A percentile compares a stretch with the other conserved stretches of the same genome.
These are phyloP conservation scores for Peromyscus californicus DNA, from an alignment of 2,113 vertebrate species.

Conservation along the genomic window DNA sequence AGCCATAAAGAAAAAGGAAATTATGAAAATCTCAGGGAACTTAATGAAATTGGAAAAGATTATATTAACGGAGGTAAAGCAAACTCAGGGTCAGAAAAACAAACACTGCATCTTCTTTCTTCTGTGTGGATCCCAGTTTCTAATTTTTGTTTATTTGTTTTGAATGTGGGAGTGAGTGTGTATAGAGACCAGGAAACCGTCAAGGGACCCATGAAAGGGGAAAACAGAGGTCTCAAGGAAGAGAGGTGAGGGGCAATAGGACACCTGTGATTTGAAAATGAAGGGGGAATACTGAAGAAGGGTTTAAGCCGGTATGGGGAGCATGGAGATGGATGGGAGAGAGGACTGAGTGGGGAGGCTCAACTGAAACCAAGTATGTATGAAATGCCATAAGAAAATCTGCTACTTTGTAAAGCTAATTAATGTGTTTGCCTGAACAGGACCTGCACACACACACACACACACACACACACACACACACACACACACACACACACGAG, in stretches of 20 bases:
- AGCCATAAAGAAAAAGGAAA: neutral
- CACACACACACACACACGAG: neutral
- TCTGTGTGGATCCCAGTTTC: neutral
- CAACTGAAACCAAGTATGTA: neutral
- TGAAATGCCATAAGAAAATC: neutral
- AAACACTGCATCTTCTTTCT: neutral
- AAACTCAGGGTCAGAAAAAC: neutral
- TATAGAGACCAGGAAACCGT: neutral
- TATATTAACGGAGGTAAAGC: neutral
- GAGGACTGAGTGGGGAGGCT: neutral
- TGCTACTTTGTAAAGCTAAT: neutral
- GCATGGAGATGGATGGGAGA: neutral
- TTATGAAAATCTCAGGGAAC: neutral
- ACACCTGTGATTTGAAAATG: neutral
- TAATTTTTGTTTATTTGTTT: neutral
- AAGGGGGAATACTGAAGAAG: neutral
- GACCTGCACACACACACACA: neutral
- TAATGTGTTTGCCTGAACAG: neutral
- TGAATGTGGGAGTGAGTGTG: neutral
- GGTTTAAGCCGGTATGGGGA: neutral
- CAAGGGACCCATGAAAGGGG: neutral
- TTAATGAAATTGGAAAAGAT: neutral
- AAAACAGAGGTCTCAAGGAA: neutral
- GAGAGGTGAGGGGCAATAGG: neutral
- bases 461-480: neutral